These are phyloP conservation scores for Meriones psammophilus DNA, from an alignment of 2,797 vertebrate genomes.

Conservation along the genomic window DNA sequence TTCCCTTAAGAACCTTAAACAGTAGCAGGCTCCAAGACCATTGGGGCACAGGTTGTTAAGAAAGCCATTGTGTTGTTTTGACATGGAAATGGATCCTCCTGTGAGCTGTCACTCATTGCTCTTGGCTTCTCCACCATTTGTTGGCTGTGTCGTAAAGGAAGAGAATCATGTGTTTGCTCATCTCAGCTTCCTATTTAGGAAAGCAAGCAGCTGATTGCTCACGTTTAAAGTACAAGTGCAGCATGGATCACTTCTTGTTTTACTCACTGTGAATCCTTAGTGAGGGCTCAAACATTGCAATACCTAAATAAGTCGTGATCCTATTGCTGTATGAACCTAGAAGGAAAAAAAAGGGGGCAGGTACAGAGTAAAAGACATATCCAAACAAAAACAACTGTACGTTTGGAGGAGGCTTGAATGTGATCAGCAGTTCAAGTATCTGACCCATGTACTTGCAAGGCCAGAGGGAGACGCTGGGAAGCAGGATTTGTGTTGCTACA, in stretches of 20 bases:
- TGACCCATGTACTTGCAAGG: not conserved
- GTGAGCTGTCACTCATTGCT: not conserved
- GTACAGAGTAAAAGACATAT: not conserved
- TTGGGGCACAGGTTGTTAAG: too few relatives aligned
- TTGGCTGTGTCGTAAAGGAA: conserved; percentile 31
- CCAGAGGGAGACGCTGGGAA: not conserved
- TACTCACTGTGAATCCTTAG: conserved; percentile 21
- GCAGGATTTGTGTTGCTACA: not conserved
- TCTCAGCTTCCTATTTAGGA: conserved; percentile 56
- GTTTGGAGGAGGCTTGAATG: not conserved
- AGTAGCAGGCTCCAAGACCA: not conserved
- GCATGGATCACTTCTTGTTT: conserved; percentile 56
- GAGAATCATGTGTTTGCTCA: conserved; percentile 52
- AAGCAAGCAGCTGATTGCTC: conserved; percentile 67
- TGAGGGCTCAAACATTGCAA: conserved; percentile 45
- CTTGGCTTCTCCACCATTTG: not conserved
- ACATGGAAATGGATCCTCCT: not conserved
- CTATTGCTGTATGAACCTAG: not conserved
- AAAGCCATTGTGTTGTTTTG: not conserved
- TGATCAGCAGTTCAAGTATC: not conserved
- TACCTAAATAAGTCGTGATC: conserved; percentile 36
- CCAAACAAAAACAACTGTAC: not conserved
- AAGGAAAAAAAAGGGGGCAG: not conserved
- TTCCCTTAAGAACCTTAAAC: not conserved
- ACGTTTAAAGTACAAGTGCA: conserved; percentile 61